Conservation (phyloP, 2,888 invertebrate genomes). For the Lysandra coridon region DNA sequence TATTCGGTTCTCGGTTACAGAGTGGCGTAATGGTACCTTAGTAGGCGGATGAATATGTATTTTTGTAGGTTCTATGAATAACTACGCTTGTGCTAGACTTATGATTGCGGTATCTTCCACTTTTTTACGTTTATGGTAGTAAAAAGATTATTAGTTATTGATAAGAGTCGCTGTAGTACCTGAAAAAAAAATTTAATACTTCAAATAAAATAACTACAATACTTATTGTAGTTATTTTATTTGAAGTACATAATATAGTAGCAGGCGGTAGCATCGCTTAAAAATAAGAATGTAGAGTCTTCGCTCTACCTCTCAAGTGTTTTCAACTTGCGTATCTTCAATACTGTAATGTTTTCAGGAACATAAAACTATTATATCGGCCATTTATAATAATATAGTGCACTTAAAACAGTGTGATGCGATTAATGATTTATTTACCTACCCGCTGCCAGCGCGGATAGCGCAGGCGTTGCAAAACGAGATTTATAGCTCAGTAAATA, state of each 20-base stretch:
- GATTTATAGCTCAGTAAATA: constrained; percentile 13
- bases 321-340: background rate
- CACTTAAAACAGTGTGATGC: constrained; percentile 24
- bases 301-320: background rate
- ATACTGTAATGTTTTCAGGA: constrained; percentile 1
- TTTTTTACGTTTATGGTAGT: no score
- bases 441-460: background rate
- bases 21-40: no score
- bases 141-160: no score
- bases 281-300: background rate
- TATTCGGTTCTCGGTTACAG: no score
- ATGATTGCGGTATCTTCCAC: no score
- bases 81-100: no score
- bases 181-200: no score
- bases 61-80: no score
- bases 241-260: background rate
- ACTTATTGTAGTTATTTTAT: no score
- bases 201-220: no score
- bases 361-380: constrained; percentile 17
- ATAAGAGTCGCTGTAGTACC: no score
- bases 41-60: no score
- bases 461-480: background rate
- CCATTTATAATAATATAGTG: constrained; percentile 23
- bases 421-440: constrained; percentile 27
- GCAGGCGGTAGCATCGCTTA: background rate